Evolutionary conservation across 2,888 invertebrate species (phyloP), one percentile per base, ranked within the genome.

Genomic region (Tortricodes alternella): DNA sequence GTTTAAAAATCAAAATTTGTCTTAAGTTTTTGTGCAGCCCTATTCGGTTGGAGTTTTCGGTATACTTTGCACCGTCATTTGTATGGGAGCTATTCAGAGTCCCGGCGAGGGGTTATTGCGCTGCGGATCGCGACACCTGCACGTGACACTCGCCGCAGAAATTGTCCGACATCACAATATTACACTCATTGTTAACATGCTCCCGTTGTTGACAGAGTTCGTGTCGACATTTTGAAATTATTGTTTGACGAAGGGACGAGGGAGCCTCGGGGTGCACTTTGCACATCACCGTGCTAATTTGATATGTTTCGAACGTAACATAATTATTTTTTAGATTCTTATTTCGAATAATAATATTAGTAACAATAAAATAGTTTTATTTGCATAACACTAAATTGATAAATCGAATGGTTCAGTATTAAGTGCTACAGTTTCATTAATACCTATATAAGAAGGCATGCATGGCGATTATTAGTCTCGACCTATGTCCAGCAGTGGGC

Each of bases 91-190:
- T 43, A 49, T 59, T 55, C 46, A 48, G 50, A 19, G 44, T 19
- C 13, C 32, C 41, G 46, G 24, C 41, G 46, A 46, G 59, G 58
- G 71, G 76, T 77, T 81, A 82, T 82, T 82, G 80, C 76, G 72
- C 64, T 67, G 73, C 70, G 72, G 73, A 71, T 74, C 73, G 73
- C 69, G 69, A 76, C 83, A 84, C 80, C 84, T 84, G 86, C 74
- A 76, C 74, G 70, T 76, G 81, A 85, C 86, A 76, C 48, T 24
- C 37, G 34, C 68, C 65, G 64, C 66, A 70, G 62, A 62, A 65
- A 57, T 53, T 66, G 49, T 52, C 62, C 66, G 65, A 71, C 72
- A 65, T 68, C 66, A 74, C 73, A 72, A 72, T 79, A 74, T 79
- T 74, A 76, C 73, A 66, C 65, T 70, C 70, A 76, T 72, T 73